Base-by-base conservation (phyloP, 2,888 invertebrate genomes). In the Lapara coniferarum region DNA sequence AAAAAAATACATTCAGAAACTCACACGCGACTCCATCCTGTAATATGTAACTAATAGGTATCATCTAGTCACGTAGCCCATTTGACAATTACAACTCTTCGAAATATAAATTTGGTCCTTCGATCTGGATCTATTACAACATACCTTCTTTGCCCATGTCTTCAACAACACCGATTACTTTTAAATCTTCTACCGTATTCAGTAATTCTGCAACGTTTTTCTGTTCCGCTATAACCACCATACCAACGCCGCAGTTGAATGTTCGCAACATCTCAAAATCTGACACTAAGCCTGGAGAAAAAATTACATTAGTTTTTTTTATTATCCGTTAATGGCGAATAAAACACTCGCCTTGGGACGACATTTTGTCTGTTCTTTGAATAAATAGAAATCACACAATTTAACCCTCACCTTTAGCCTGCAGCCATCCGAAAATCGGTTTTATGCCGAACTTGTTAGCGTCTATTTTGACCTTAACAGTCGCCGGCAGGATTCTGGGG, bases 221-320 rank as follows among this genome's bases (percentile, higher is more conserved):
- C 5, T 95, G 92, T 14, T 95, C 95, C 10, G 97, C 96, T 55
- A 99, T 95, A 66, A 98, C 87, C 30, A 98, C 95, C 89, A 97
- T 96, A 0, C 99, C 99, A 57, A 99, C 95, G 0, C 99, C 99
- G 89, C 99, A 99, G 92, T 99, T 99, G 89, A 99, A 98, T 0
- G 98, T 98, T 66, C 96, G 94, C 14, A 98, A 93, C 96, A 99
- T 96, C 85, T 98, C 98, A 70, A 93, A 89, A 80, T 97, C 95
- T 3, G 95, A 95, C 0, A 99, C 95, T 66, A 95, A 94, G 16
- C 98, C 97, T 96, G 77, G 1, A 70, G 72, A 44, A 49, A 16
- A 56, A 13, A 52, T 19, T 10, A 55, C 13, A 1, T 53, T 58
- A 37, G n/a, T 25, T 2, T 25, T 25, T 25, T 25, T 25, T 25